A percentile compares a stretch with the other conserved stretches of the same genome.
These are phyloP conservation scores for Lasaia peninsularis DNA, from an alignment of 1,140 invertebrate genomes.

Conservation along the genomic window DNA sequence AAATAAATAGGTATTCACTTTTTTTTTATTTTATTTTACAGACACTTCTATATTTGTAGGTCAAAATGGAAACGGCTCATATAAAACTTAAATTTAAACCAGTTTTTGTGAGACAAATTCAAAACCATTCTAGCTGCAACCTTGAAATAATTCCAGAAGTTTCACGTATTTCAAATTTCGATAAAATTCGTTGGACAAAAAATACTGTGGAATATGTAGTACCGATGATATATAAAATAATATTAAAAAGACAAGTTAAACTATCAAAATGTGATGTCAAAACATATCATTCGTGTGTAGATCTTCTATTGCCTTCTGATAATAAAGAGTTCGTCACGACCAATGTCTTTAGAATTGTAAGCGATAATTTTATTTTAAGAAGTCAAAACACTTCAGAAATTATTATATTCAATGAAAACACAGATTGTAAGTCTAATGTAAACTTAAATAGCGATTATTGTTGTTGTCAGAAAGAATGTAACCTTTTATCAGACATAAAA, in stretches of 20 bases:
- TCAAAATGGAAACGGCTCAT: constrained; percentile 21
- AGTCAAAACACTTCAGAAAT: constrained; percentile 18
- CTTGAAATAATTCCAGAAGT: constrained; percentile 59
- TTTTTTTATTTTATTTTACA: constrained; percentile 5
- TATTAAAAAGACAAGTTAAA: constrained; percentile 40
- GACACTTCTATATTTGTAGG: background rate
- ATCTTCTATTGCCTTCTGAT: constrained; percentile 38
- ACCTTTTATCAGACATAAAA: background rate
- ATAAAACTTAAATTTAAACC: constrained; percentile 53
- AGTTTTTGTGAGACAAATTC: constrained; percentile 35
- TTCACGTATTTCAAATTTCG: constrained; percentile 42
- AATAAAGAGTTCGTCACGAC: constrained; percentile 29
- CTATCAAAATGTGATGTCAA: constrained; percentile 28
- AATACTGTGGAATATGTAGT: constrained; percentile 46
- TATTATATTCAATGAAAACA: background rate
- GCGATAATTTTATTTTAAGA: constrained; percentile 41
- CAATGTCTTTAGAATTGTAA: constrained; percentile 39
- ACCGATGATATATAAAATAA: constrained; percentile 54
- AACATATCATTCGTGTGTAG: constrained; percentile 59
- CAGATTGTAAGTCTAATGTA: constrained; percentile 3
- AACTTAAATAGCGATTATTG: background rate
- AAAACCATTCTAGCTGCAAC: constrained; percentile 39
- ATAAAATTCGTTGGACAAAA: constrained; percentile 51
- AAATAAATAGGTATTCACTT: too few species aligned
- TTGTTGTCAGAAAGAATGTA: background rate